These are phyloP conservation scores for Porphyrio hochstetteri DNA, from an alignment of 2,113 vertebrate genomes.

Conservation along the genomic window DNA sequence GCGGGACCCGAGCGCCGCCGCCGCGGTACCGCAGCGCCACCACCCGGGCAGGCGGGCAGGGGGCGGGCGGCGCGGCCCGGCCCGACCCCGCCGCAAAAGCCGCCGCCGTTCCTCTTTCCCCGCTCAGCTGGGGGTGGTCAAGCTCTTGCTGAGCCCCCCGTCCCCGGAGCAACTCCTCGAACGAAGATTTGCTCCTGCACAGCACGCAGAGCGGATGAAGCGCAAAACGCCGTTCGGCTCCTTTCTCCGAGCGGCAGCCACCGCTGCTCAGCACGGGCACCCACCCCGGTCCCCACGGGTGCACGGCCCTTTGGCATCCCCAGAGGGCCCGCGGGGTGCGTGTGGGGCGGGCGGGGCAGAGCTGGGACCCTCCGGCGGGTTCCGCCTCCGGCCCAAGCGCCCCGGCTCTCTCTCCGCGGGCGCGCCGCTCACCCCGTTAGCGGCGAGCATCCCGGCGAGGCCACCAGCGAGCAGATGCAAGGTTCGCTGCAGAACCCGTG, in stretches of 20 bases:
- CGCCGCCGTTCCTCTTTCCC: accelerated
- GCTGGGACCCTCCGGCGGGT: background rate
- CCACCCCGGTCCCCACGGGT: background rate
- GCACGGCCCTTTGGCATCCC: too few relatives aligned
- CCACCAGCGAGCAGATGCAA: accelerated
- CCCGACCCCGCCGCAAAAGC: too few relatives aligned
- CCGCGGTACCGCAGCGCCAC: conserved; percentile 66
- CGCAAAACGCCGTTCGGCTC: accelerated
- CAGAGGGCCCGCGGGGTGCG: background rate
- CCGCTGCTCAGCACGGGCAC: accelerated
- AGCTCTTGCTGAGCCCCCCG: too few relatives aligned
- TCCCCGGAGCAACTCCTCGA: accelerated
- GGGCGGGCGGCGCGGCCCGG: background rate
- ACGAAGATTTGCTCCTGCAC: background rate
- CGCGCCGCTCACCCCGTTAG: accelerated
- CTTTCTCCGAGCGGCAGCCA: background rate
- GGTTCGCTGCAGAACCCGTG: accelerated
- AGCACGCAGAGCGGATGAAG: background rate
- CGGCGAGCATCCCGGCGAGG: background rate
- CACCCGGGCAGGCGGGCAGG: conserved; percentile 5
- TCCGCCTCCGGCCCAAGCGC: background rate
- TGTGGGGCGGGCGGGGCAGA: background rate
- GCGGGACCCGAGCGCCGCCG: background rate
- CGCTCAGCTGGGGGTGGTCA: too few relatives aligned
- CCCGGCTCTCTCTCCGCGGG: background rate